Base-by-base conservation (phyloP, 2,888 invertebrate genomes). In the Zhuqinia jingwanae region DNA sequence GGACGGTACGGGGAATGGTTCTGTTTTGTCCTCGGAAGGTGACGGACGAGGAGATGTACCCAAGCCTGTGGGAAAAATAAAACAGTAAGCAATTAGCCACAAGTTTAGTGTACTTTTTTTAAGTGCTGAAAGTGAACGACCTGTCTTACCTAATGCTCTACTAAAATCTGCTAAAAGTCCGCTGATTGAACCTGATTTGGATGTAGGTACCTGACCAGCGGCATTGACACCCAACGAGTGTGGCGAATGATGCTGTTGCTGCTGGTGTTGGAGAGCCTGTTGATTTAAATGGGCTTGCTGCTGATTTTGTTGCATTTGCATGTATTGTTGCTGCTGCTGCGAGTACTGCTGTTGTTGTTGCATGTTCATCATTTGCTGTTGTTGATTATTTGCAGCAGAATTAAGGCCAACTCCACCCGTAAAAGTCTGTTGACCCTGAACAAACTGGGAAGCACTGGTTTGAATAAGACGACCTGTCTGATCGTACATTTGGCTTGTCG, bases 151-250 rank as follows among this genome's bases (percentile, higher is more conserved):
- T 89, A 93, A 91, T 17, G 93, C 93, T 90, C 93, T 91, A 87
- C 93, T 93, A 90, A 93, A 93, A 89, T 93, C 93, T 8, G 93
- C 93, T 47, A 93, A 90, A 92, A 93, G 93, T 27, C 93, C 93
- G 89, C 92, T 92, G 65, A 93, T 93, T 30, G 93, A 87, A 63
- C 87, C 68, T 30, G 87, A 88, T 83, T 89, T 89, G 8, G 89
- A 88, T 17, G 91, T 84, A 79, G 89, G 88, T 79, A 89, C 88
- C 77, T 86, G 86, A 63, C 77, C 86, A 15, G 60, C 58, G 27
- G 77, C 73, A 65, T 82, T 82, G 13, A 87, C 87, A 73, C 88
- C 89, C 76, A 89, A 36, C 81, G 73, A 68, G 81, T 88, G 82
- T 50, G 85, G 75, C 13, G 45, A 60, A 22, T 78, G 79, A 25